Evolutionary conservation across 2,888 invertebrate species (phyloP).

Genomic region (Zele albiditarsus): DNA sequence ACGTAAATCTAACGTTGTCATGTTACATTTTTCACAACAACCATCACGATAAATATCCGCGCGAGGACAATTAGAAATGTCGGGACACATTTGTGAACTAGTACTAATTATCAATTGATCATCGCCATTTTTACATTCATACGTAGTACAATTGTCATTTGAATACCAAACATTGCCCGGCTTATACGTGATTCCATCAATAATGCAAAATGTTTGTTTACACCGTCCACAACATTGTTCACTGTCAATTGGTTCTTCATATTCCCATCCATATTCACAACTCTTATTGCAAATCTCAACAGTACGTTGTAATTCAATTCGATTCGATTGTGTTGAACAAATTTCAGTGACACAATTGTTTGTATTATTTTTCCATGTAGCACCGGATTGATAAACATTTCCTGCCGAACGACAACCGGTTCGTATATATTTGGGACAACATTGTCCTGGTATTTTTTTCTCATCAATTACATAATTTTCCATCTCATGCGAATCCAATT

Average conservation of each 20-base stretch:
- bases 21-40: constrained; percentile 81
- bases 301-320: constrained; percentile 73
- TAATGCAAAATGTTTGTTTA: constrained; percentile 76
- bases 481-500: constrained; percentile 66
- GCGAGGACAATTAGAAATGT: constrained; percentile 77
- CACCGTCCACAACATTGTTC: constrained; percentile 80
- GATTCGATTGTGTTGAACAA: constrained; percentile 73
- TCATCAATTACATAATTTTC: constrained; percentile 75
- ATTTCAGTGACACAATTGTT: constrained; percentile 76
- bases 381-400: constrained; percentile 73
- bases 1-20: constrained; percentile 72
- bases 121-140: constrained; percentile 72
- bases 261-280: constrained; percentile 73
- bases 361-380: constrained; percentile 73
- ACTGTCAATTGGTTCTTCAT: constrained; percentile 57
- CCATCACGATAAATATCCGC: constrained; percentile 77
- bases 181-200: constrained; percentile 73
- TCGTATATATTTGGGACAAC: constrained; percentile 76
- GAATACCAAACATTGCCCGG: constrained; percentile 78
- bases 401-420: constrained; percentile 77
- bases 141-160: constrained; percentile 79
- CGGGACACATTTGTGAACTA: constrained; percentile 77
- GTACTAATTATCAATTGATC: constrained; percentile 74
- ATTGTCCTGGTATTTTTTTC: constrained; percentile 73
- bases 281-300: constrained; percentile 73